These are phyloP conservation scores for Proterorhinus semilunaris DNA, from an alignment of 2,113 vertebrate species.

Conservation along the genomic window DNA sequence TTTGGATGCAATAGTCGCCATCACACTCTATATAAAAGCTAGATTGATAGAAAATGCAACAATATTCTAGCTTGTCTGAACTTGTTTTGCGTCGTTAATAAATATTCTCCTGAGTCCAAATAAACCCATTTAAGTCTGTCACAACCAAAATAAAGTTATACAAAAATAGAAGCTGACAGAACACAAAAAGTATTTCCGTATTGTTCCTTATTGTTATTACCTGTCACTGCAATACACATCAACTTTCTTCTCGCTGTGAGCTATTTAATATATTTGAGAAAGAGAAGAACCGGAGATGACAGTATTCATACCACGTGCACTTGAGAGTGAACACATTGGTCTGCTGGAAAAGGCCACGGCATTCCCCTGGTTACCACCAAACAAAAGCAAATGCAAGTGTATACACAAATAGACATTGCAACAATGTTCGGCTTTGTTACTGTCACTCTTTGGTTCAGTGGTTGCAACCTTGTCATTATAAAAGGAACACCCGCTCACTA, in stretches of 20 bases:
- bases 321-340: conserved; percentile 39
- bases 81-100: not conserved
- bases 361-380: not conserved
- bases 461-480: no score
- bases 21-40: no score
- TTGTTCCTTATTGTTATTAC: conserved; percentile 13
- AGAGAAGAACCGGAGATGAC: conserved; percentile 30
- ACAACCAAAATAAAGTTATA: not conserved
- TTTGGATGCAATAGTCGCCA: no score
- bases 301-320: conserved; percentile 17
- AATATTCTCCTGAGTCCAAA: not conserved
- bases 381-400: not conserved
- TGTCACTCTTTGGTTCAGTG: no score
- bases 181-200: not conserved
- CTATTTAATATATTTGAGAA: conserved; percentile 29
- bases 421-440: not conserved
- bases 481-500: no score
- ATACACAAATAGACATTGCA: not conserved
- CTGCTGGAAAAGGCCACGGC: conserved; percentile 41
- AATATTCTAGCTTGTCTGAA: no score
- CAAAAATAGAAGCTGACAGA: not conserved
- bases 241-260: conserved; percentile 18
- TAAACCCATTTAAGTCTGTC: not conserved
- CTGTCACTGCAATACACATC: conserved; percentile 27
- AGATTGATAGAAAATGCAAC: no score